These are phyloP conservation scores for Meloidogyne hapla DNA, from an alignment of 1,140 invertebrate species.

Conservation along the genomic window DNA sequence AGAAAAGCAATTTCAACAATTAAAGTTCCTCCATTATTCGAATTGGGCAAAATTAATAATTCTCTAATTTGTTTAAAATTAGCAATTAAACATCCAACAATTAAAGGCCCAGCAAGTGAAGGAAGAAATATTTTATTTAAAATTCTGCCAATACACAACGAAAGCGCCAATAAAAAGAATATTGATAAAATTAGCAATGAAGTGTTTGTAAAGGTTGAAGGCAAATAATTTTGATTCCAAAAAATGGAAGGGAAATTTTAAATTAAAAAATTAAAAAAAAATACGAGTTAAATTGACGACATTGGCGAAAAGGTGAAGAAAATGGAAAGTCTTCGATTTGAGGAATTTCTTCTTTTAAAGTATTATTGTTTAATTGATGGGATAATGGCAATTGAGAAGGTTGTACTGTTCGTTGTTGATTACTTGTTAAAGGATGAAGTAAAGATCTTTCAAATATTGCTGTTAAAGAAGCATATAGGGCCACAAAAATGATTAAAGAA, in stretches of 20 bases:
- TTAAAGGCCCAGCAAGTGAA: conserved; percentile 30
- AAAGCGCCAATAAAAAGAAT: conserved; percentile 42
- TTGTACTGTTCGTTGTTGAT: not conserved
- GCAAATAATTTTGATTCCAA: not conserved
- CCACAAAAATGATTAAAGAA: conserved; percentile 30
- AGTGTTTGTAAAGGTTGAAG: not conserved
- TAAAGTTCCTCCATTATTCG: conserved; percentile 64
- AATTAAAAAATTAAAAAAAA: not conserved
- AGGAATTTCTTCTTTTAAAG: not conserved
- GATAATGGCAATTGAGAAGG: not conserved
- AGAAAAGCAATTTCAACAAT: conserved; percentile 50
- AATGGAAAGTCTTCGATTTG: not conserved
- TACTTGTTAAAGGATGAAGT: conserved; percentile 37
- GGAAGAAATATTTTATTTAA: conserved; percentile 37
- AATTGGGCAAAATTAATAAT: conserved; percentile 56
- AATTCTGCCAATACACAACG: conserved; percentile 40
- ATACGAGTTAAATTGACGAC: not conserved
- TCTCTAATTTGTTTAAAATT: conserved; percentile 71
- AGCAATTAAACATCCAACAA: conserved; percentile 74
- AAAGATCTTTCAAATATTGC: conserved; percentile 36
- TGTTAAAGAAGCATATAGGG: conserved; percentile 41
- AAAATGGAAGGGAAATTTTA: not conserved
- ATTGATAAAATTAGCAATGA: conserved; percentile 32
- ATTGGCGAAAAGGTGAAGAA: not conserved
- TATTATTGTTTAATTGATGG: not conserved